Evolutionary conservation across 2,113 vertebrate species (phyloP).

Genomic region (Anser cygnoides): DNA sequence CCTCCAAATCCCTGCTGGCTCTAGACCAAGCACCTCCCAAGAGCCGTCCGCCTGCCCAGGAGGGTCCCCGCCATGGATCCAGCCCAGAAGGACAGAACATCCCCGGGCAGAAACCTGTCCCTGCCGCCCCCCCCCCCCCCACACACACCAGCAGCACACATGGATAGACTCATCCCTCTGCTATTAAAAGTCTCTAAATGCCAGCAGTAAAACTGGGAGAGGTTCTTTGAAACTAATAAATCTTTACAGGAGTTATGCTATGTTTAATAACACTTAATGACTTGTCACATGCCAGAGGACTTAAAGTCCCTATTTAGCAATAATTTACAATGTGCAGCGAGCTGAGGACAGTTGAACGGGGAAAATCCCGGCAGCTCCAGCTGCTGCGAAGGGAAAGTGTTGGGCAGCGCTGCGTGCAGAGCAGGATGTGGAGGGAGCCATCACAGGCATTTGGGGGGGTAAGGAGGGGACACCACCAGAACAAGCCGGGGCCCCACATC

Average conservation of each 20-base stretch:
- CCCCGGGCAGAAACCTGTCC: background rate
- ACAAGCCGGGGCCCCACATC: fast-evolving
- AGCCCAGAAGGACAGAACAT: background rate
- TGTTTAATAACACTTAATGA: slow-evolving; percentile 68
- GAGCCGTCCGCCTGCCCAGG: background rate
- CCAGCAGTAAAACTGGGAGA: slow-evolving; percentile 49
- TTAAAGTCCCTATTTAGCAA: slow-evolving; percentile 37
- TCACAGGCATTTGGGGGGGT: fast-evolving
- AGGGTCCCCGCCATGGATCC: background rate
- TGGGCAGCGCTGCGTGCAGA: fast-evolving
- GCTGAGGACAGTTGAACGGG: background rate
- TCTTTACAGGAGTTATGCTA: slow-evolving; percentile 35
- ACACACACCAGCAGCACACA: fast-evolving
- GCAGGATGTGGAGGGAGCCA: background rate
- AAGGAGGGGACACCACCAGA: fast-evolving
- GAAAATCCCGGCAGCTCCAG: background rate
- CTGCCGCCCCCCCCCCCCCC: fast-evolving
- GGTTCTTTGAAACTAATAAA: slow-evolving; percentile 20
- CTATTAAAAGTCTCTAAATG: background rate
- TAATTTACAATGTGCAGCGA: slow-evolving; percentile 48
- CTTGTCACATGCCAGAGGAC: slow-evolving; percentile 40
- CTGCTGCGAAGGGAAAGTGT: background rate
- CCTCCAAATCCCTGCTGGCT: background rate
- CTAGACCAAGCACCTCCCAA: background rate
- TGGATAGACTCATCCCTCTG: background rate